phyloP scores from a whole-genome alignment of 2,888 invertebrate species.

The Drosophila yooni region DNA sequence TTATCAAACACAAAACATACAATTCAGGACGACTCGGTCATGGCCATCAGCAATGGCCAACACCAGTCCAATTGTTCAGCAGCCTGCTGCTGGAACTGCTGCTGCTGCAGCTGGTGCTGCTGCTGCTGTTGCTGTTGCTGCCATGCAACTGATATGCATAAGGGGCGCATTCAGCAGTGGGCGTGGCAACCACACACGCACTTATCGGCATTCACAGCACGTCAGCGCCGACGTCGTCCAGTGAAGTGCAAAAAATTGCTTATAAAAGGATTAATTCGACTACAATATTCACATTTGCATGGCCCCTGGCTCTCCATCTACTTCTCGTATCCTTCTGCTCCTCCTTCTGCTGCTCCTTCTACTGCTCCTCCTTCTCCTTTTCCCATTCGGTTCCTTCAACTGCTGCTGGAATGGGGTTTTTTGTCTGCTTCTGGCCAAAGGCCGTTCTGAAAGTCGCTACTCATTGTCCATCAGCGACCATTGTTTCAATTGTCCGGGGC shows the following conservation, averaged over 20 bases:
- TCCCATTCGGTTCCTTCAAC: not conserved
- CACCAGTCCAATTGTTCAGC: constrained; percentile 28
- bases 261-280: constrained; percentile 81
- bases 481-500: constrained; percentile 67
- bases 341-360: not conserved
- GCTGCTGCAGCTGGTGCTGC: constrained; percentile 3
- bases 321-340: not conserved
- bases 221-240: constrained; percentile 58
- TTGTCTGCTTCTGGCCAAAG: constrained; percentile 15
- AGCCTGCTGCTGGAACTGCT: constrained; percentile 14
- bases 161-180: constrained; percentile 48
- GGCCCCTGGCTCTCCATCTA: constrained; percentile 2
- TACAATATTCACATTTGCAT: constrained; percentile 65
- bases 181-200: constrained; percentile 64
- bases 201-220: constrained; percentile 75
- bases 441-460: constrained; percentile 12
- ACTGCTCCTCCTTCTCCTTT: not conserved
- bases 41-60: constrained; percentile 49
- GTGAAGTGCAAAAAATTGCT: constrained; percentile 75
- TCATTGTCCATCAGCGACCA: constrained; percentile 54
- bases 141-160: constrained; percentile 51
- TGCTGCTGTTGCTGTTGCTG: constrained; percentile 7
- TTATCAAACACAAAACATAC: constrained; percentile 9
- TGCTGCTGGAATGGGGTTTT: not conserved
- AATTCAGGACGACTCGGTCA: constrained; percentile 47